Percentiles rank a stretch among this genome's conserved stretches.
Conservation (phyloP, 2,113 vertebrate species). For the Myotis davidii region DNA sequence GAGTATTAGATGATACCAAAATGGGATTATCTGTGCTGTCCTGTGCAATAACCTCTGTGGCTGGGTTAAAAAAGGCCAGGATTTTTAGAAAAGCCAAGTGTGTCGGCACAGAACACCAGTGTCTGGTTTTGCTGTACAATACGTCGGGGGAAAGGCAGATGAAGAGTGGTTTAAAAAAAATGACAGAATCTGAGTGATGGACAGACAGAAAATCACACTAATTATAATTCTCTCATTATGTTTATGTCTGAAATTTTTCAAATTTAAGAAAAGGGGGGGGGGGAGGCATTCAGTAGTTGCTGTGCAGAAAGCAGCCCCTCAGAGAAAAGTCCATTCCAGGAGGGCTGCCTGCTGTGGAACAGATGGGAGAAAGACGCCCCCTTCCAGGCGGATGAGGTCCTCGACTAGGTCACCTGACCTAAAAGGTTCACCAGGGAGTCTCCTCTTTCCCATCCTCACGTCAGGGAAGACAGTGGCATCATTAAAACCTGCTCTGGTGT, state of each 20-base stretch:
- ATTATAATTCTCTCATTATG: background rate
- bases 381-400: background rate
- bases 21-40: background rate
- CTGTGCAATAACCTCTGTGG: background rate
- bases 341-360: background rate
- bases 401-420: background rate
- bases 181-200: background rate
- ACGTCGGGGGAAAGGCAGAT: background rate
- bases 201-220: background rate
- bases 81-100: background rate
- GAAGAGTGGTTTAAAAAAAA: background rate
- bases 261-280: background rate
- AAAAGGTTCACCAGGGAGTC: background rate
- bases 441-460: background rate
- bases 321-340: background rate
- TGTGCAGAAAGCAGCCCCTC: background rate
- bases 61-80: background rate
- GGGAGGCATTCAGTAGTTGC: background rate
- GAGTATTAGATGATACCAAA: background rate
- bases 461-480: background rate
- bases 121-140: background rate
- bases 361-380: background rate
- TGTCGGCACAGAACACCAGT: background rate
- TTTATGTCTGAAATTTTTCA: background rate
- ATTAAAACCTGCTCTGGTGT: background rate